These are phyloP conservation scores for Cyprinus carpio DNA, from an alignment of 2,113 vertebrate species.

Conservation along the genomic window DNA sequence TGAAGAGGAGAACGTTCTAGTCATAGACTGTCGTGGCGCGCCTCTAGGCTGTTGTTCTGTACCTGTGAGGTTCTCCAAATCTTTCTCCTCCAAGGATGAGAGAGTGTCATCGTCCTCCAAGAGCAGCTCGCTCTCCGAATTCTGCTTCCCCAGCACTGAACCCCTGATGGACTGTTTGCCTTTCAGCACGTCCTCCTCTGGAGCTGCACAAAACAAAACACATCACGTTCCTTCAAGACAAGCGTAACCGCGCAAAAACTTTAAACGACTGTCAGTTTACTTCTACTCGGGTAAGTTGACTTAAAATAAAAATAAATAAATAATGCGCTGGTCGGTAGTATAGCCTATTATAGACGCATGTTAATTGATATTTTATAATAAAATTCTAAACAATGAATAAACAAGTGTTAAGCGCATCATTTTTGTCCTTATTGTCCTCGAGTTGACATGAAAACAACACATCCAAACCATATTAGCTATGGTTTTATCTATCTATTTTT, in stretches of 20 bases:
- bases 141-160: slow-evolving; percentile 90
- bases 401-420: background rate
- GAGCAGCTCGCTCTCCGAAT: slow-evolving; percentile 86
- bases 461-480: background rate
- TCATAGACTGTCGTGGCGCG: background rate
- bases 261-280: background rate
- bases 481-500: background rate
- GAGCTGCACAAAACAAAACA: slow-evolving; percentile 74
- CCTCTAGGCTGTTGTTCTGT: slow-evolving; percentile 56
- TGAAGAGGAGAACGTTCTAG: background rate
- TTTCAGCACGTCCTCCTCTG: slow-evolving; percentile 92
- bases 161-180: slow-evolving; percentile 93
- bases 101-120: slow-evolving; percentile 94
- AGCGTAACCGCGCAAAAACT: slow-evolving; percentile 9
- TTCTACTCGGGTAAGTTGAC: background rate
- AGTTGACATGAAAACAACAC: background rate
- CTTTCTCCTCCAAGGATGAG: slow-evolving; percentile 95
- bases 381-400: background rate
- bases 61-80: slow-evolving; percentile 94
- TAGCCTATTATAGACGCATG: background rate
- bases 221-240: slow-evolving; percentile 36
- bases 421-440: background rate
- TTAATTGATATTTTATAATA: background rate
- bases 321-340: background rate
- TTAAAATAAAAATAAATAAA: background rate